phyloP scores from a whole-genome alignment of 2,797 vertebrate genomes.

The Enoplosus armatus region DNA sequence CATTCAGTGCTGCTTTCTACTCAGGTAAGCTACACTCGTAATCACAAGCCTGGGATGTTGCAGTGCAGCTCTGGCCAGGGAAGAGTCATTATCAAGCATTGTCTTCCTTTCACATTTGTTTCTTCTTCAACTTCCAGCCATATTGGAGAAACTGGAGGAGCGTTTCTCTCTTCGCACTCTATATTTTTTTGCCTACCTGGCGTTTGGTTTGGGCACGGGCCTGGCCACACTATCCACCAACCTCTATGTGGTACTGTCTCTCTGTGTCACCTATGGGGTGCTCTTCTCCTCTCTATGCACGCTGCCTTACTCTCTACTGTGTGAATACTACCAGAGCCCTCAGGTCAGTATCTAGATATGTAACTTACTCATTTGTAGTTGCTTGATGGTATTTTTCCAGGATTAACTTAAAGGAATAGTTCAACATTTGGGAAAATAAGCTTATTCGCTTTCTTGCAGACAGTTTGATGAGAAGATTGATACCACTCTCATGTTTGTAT shows the following conservation, averaged over 20 bases:
- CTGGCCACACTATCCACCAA: constrained; percentile 95
- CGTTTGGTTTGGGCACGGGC: constrained; percentile 96
- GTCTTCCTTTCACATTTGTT: neutral
- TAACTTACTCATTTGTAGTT: neutral
- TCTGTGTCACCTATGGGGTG: constrained; percentile 95
- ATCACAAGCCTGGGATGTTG: neutral
- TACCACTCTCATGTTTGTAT: neutral
- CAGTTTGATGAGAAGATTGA: neutral
- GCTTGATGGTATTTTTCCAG: neutral
- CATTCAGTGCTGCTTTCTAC: constrained; percentile 98
- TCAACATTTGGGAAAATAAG: neutral
- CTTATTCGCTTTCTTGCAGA: neutral
- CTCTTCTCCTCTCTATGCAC: constrained; percentile 98
- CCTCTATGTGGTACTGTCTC: constrained; percentile 93
- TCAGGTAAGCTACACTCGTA: constrained; percentile 87
- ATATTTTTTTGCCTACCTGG: constrained; percentile 97
- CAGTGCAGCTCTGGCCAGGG: neutral
- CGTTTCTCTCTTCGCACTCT: constrained; percentile 93
- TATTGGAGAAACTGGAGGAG: constrained; percentile 97
- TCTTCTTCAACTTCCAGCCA: constrained; percentile 81
- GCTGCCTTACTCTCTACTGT: constrained; percentile 98
- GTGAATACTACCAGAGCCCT: constrained; percentile 98
- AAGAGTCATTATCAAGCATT: neutral
- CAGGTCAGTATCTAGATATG: constrained; percentile 86
- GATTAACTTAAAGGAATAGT: neutral